Base-by-base conservation (phyloP, 2,113 vertebrate genomes). In the Chamaea fasciata region DNA sequence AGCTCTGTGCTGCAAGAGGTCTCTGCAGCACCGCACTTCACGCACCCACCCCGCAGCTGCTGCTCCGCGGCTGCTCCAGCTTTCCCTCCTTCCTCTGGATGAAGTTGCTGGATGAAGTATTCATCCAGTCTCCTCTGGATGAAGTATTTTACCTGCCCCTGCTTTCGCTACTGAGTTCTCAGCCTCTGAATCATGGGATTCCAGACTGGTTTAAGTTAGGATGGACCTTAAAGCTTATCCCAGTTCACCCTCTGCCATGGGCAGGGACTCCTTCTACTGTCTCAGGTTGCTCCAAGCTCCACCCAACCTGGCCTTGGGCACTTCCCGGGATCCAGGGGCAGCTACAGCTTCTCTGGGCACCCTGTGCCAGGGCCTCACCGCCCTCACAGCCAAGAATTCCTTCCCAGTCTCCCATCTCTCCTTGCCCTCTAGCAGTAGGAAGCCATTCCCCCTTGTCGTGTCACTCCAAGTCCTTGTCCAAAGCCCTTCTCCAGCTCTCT, bases 1-100 rank as follows among this genome's bases (percentile, higher is more conserved):
- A 9, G 64, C 31, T 2, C 7, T 14, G 79, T 11, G 50, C 96
- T 93, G 91, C 91, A 74, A 97, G 97, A 84, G 96, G 96, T 95
- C 97, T 82, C 94, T 93, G 90, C 89, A 96, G 89, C 81, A 87
- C 95, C 19, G 19, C 1, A 1, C 59, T 87, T 87, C 8, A 1
- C 4, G 3, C 30, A 13, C 63, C 24, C 31, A 0, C 13, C 5
- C 2, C 24, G 4, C 52, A 21, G 47, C 44, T 5, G n/a, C 46
- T 24, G 55, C 52, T 41, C 3, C 1, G 47, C 39, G 4, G n/a
- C 46, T 23, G 56, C 52, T 41, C 3, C 1, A 2, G 20, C 77
- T 41, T 15, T 21, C 33, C 47, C n/a, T 12, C 2, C 15, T 28
- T 5, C 3, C 41, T 37, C 65, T 33, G 69, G 11, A 50, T 17